phyloP scores from a whole-genome alignment of 2,888 invertebrate species.

The Meghimatium bilineatum region DNA sequence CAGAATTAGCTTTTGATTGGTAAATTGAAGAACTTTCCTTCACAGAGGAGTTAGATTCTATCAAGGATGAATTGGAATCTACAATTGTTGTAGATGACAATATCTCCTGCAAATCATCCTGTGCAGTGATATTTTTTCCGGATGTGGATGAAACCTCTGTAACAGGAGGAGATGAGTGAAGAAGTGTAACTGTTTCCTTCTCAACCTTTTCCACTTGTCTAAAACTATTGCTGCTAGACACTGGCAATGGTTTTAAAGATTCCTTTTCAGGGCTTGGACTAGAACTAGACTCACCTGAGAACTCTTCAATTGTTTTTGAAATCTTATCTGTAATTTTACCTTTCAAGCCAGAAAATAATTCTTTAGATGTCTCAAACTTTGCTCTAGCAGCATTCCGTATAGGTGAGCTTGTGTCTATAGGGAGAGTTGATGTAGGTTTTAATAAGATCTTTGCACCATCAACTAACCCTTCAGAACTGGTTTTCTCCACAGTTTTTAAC shows the following conservation, averaged over 20 bases:
- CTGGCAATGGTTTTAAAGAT: constrained; percentile 38
- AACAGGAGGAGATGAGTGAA: constrained; percentile 36
- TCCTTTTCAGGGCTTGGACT: constrained; percentile 56
- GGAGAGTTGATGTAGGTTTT: constrained; percentile 45
- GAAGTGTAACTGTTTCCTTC: constrained; percentile 50
- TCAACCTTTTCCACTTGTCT: constrained; percentile 49
- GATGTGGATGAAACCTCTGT: background rate
- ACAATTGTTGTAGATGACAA: background rate
- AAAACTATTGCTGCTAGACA: constrained; percentile 37
- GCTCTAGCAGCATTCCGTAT: constrained; percentile 45
- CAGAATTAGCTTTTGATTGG: background rate
- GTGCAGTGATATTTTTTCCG: background rate
- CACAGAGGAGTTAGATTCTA: background rate
- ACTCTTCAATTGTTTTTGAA: constrained; percentile 64
- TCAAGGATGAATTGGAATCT: background rate
- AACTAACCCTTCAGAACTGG: constrained; percentile 20
- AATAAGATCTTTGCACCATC: constrained; percentile 39
- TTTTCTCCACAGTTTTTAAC: constrained; percentile 31
- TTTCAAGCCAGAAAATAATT: constrained; percentile 56
- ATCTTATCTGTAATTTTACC: constrained; percentile 61
- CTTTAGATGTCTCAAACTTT: constrained; percentile 54
- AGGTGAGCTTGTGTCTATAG: constrained; percentile 55
- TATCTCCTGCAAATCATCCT: background rate
- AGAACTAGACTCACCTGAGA: constrained; percentile 58
- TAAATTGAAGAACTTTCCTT: background rate